These are phyloP conservation scores for Palloptera scutellata DNA, from an alignment of 2,888 invertebrate genomes.

Conservation along the genomic window DNA sequence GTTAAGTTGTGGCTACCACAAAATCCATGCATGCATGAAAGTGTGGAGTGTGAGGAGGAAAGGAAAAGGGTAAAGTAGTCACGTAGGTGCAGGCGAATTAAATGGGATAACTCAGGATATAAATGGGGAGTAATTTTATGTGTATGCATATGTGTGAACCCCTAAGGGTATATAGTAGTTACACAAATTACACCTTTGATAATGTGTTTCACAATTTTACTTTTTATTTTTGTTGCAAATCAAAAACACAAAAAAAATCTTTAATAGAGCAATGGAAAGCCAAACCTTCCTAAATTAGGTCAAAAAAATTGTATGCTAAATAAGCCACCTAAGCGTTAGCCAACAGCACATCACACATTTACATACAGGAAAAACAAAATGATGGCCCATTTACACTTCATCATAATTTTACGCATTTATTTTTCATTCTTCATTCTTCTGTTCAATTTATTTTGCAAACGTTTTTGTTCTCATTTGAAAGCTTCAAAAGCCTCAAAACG, in stretches of 20 bases:
- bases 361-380: no score
- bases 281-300: no score
- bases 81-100: no score
- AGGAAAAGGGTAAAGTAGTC: not conserved
- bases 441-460: constrained; percentile 10
- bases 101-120: not conserved
- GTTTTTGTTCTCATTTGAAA: not conserved
- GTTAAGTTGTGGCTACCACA: not conserved
- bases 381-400: no score
- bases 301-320: no score
- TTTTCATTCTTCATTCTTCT: not conserved
- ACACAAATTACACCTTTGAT: not conserved
- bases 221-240: no score
- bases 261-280: no score
- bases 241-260: no score
- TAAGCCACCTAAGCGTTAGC: no score
- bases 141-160: not conserved
- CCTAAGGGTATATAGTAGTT: not conserved
- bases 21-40: not conserved
- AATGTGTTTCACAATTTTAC: not conserved
- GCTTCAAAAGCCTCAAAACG: no score
- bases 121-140: not conserved
- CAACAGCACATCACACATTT: no score
- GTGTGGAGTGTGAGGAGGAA: not conserved
- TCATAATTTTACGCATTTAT: no score